Evolutionary conservation across 1,140 invertebrate genomes (phyloP).

Genomic region (Euura lappo): DNA sequence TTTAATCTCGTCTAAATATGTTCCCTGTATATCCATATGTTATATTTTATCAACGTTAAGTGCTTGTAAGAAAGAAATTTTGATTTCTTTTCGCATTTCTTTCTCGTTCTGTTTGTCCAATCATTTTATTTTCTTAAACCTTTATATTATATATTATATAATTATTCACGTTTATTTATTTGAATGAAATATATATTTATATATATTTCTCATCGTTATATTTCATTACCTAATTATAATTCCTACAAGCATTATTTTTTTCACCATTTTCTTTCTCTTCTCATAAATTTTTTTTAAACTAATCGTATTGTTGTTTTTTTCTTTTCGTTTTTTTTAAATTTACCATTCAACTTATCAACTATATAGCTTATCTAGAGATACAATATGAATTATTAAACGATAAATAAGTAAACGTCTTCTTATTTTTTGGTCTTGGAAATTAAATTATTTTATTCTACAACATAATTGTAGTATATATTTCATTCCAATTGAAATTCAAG

Average conservation of each 20-base stretch:
- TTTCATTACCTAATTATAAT: background rate
- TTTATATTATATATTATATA: background rate
- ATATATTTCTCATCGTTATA: background rate
- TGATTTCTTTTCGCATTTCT: background rate
- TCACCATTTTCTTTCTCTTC: no score
- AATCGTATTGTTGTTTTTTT: background rate
- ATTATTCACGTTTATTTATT: background rate
- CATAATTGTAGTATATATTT: background rate
- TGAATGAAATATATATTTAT: background rate
- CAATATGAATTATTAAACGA: background rate
- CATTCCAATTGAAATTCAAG: background rate
- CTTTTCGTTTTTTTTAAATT: background rate
- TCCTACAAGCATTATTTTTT: background rate
- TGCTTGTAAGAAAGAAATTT: background rate
- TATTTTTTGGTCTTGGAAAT: background rate
- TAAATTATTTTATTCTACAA: background rate
- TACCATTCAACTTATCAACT: background rate
- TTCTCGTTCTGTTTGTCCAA: no score
- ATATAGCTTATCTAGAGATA: background rate
- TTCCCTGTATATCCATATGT: conserved; percentile 3
- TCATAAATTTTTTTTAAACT: background rate
- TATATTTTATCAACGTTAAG: background rate
- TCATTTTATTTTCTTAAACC: no score
- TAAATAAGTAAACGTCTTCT: background rate
- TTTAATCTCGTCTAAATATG: background rate